Evolutionary conservation across 2,888 invertebrate genomes (phyloP).

Genomic region (Cotesia congregata): DNA sequence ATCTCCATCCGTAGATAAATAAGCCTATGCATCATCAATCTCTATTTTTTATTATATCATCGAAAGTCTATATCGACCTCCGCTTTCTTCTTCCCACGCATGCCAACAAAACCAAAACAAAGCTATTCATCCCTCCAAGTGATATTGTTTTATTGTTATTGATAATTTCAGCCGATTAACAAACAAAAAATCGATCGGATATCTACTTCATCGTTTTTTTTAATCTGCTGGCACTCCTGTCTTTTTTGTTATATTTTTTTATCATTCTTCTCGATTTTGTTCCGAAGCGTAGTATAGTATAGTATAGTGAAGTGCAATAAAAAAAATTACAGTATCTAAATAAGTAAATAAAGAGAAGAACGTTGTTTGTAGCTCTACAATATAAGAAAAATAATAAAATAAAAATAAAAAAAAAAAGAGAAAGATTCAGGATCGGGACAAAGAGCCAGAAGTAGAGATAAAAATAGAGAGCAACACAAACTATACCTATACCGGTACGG

Average conservation of each 20-base stretch:
- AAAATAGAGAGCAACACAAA: constrained; percentile 1
- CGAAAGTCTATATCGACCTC: neutral
- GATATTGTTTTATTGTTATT: no score
- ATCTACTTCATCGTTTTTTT: neutral
- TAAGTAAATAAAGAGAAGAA: no score
- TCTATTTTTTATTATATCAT: neutral
- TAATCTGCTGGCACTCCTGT: constrained; percentile 4
- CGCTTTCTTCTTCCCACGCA: neutral
- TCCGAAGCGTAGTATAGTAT: neutral
- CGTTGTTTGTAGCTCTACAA: no score
- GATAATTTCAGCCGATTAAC: neutral
- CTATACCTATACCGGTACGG: neutral
- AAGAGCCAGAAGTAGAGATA: neutral
- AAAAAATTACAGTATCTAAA: no score
- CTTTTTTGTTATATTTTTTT: neutral
- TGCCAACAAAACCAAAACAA: neutral
- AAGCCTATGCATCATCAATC: neutral
- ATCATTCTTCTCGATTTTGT: neutral
- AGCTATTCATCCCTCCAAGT: no score
- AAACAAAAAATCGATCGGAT: neutral
- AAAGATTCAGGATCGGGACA: neutral
- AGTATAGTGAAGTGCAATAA: no score
- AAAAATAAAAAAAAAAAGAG: neutral
- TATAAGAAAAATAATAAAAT: no score
- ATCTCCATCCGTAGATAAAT: neutral